phyloP scores from a whole-genome alignment of 2,113 vertebrate genomes.

The Toxotes chatareus region DNA sequence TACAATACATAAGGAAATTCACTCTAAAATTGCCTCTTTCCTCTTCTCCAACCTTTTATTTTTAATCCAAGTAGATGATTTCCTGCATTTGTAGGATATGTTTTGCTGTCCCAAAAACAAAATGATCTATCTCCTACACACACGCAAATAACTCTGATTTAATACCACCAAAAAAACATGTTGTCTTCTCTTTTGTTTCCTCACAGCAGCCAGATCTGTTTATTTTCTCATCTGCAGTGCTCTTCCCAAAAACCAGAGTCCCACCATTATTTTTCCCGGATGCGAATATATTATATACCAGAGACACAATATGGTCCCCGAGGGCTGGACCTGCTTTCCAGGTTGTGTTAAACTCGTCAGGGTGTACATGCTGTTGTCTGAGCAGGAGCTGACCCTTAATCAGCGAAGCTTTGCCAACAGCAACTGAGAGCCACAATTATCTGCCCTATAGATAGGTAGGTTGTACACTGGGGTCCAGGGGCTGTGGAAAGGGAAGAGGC shows the following conservation, averaged over 20 bases:
- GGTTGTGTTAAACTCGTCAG: conserved; percentile 45
- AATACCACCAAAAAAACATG: neutral
- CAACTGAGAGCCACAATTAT: conserved; percentile 73
- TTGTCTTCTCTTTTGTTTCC: conserved; percentile 3
- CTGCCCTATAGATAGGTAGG: conserved; percentile 72
- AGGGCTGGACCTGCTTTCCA: conserved; percentile 49
- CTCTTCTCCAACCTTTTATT: neutral
- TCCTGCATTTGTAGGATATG: neutral
- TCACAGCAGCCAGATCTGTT: conserved; percentile 6
- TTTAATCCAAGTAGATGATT: neutral
- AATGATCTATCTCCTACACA: neutral
- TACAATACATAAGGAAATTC: neutral
- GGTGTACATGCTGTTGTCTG: conserved; percentile 55
- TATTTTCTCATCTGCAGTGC: conserved; percentile 25
- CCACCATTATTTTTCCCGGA: conserved; percentile 46
- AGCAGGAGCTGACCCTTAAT: conserved; percentile 68
- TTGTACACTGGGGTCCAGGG: conserved; percentile 41
- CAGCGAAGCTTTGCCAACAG: conserved; percentile 63
- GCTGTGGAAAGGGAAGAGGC: conserved; percentile 74
- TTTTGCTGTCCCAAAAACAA: neutral
- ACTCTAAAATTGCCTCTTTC: neutral
- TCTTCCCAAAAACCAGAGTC: conserved; percentile 38
- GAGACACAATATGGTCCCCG: conserved; percentile 25
- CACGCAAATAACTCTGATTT: neutral
- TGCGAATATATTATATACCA: conserved; percentile 39